Percentiles rank a stretch among this genome's conserved stretches.
These are phyloP conservation scores for Bombus confusus DNA, from an alignment of 1,140 invertebrate genomes.

Conservation along the genomic window DNA sequence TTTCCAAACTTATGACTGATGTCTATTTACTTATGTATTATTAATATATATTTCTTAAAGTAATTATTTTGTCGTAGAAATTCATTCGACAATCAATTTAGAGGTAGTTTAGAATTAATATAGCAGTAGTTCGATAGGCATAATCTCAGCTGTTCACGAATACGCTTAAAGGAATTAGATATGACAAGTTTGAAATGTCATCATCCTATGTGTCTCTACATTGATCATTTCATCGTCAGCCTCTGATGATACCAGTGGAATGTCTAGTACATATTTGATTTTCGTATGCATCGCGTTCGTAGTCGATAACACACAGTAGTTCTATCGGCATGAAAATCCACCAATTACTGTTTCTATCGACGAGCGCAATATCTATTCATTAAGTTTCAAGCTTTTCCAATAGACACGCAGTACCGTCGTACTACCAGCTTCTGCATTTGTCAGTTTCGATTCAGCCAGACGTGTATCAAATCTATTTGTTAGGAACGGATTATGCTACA, in stretches of 20 bases:
- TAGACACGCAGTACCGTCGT: background rate
- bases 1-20: background rate
- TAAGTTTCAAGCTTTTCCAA: conserved; percentile 32
- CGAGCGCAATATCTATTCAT: conserved; percentile 50
- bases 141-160: background rate
- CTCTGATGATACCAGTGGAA: background rate
- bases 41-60: background rate
- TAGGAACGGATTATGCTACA: background rate
- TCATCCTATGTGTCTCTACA: background rate
- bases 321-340: conserved; percentile 48
- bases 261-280: conserved; percentile 21
- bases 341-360: conserved; percentile 56
- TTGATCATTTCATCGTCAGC: background rate
- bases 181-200: conserved; percentile 17
- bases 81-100: background rate
- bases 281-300: conserved; percentile 20
- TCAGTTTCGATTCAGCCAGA: background rate
- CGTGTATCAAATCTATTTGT: background rate
- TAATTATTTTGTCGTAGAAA: background rate
- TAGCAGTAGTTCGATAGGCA: background rate
- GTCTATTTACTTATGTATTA: too few species aligned
- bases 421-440: background rate
- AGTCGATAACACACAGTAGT: conserved; percentile 34
- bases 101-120: background rate
- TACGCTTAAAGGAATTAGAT: background rate